These are phyloP conservation scores for Harpalus rufipes DNA, from an alignment of 2,888 invertebrate species.

Conservation along the genomic window DNA sequence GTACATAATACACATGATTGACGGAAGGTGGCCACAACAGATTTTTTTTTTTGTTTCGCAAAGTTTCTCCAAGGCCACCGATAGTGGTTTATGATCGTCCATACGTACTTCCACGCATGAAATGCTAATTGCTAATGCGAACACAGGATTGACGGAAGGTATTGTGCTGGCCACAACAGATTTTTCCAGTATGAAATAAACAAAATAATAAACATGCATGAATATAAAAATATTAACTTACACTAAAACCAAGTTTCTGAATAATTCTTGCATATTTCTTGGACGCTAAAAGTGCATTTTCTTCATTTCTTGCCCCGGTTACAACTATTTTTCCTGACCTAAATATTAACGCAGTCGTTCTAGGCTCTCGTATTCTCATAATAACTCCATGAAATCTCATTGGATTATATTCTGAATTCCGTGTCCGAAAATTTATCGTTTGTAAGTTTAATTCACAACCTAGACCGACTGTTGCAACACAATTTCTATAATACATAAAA, in stretches of 20 bases:
- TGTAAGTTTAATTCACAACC: constrained; percentile 86
- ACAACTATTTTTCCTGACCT: constrained; percentile 91
- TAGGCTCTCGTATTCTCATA: constrained; percentile 89
- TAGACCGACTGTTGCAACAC: constrained; percentile 89
- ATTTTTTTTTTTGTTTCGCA: too few species aligned
- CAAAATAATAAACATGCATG: neutral
- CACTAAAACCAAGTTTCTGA: constrained; percentile 88
- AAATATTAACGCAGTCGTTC: constrained; percentile 87
- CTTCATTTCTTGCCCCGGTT: constrained; percentile 89
- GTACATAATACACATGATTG: too few species aligned
- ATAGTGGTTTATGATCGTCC: too few species aligned
- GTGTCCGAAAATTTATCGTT: constrained; percentile 87
- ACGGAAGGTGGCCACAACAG: too few species aligned
- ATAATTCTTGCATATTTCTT: constrained; percentile 91
- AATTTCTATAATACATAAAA: constrained; percentile 81
- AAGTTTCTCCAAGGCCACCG: too few species aligned
- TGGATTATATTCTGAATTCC: constrained; percentile 92
- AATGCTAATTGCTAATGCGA: too few species aligned
- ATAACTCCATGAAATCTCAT: constrained; percentile 89
- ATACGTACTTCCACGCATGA: too few species aligned
- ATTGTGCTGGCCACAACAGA: too few species aligned
- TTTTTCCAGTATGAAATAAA: too few species aligned
- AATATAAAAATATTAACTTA: constrained; percentile 75
- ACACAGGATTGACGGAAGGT: too few species aligned
- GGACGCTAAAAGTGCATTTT: constrained; percentile 87